phyloP scores from a whole-genome alignment of 2,797 vertebrate genomes.

The Squalus acanthias region DNA sequence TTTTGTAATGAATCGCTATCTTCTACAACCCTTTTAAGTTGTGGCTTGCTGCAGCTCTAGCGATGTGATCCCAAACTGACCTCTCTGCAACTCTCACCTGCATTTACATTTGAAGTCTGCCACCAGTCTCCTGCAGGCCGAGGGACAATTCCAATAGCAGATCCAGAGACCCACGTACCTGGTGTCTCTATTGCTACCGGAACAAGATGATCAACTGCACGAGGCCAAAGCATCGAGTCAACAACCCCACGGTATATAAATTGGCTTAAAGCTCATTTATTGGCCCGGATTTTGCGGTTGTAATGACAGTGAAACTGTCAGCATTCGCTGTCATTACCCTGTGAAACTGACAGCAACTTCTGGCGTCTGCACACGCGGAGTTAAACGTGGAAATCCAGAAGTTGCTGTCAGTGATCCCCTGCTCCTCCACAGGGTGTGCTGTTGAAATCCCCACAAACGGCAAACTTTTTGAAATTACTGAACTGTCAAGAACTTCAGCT shows the following conservation, averaged over 20 bases:
- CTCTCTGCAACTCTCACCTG: not conserved
- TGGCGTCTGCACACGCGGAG: too few relatives aligned
- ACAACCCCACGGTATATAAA: not conserved
- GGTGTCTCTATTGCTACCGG: not conserved
- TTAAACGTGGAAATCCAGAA: too few relatives aligned
- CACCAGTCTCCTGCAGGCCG: not conserved
- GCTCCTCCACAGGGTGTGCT: too few relatives aligned
- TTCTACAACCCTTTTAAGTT: not conserved
- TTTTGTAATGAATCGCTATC: not conserved
- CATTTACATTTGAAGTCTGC: not conserved
- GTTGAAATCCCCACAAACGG: too few relatives aligned
- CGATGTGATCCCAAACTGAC: not conserved
- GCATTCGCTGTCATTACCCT: too few relatives aligned
- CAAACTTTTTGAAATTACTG: too few relatives aligned
- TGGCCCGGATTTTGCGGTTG: too few relatives aligned
- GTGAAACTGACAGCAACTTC: too few relatives aligned
- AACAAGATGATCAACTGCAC: not conserved
- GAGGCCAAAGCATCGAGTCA: not conserved
- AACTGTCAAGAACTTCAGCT: too few relatives aligned
- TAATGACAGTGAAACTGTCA: too few relatives aligned
- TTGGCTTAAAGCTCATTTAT: not conserved
- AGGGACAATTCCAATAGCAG: not conserved
- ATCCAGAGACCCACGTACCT: not conserved
- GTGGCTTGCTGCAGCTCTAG: not conserved
- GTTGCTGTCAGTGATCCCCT: too few relatives aligned